Evolutionary conservation across 1,140 invertebrate species (phyloP), one percentile per base, ranked within the genome.

Genomic region (Pseudoatta argentina): DNA sequence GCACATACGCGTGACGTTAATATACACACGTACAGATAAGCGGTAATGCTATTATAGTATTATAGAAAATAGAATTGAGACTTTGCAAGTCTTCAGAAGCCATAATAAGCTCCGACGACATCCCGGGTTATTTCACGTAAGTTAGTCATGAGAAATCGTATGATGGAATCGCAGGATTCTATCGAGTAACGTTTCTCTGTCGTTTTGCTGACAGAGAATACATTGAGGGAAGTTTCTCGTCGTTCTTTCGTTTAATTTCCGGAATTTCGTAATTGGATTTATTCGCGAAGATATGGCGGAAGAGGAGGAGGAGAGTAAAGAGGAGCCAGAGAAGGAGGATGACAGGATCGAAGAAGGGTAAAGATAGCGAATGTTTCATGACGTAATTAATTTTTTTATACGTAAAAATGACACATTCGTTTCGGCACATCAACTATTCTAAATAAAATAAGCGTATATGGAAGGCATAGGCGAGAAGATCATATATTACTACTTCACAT

Each of bases 41-140:
- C 66, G 16, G 4, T 93, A 93, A 93, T 93, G 87, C 64, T 53
- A 92, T 93, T 93, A 93, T 73, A 86, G 92, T 76, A 93, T 93
- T 93, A 93, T 85, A 89, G 88, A 93, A 93, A 93, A 93, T 93
- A 93, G 92, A 93, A 92, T 93, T 91, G 91, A 44, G 77, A 85
- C 71, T 81, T 87, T 86, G 82, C 85, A 87, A 81, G 93, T 90
- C 88, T 93, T 93, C 92, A n/a, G 93, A 93, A 93, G 92, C 93
- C 93, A 18, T 92, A 93, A 48, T 27, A 81, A 55, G 57, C 34
- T 66, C 18, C 81, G 86, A 76, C 67, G 51, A 86, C 75, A 81
- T 61, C 51, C 67, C 81, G 75, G 86, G 75, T 72, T 88, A 66
- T 21, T 85, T 73, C 57, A 57, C 71, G 69, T 64, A 51, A 75